Evolutionary conservation across 2,113 vertebrate genomes (phyloP), one percentile per base, ranked within the genome.

Genomic region (Solenodon paradoxus): DNA sequence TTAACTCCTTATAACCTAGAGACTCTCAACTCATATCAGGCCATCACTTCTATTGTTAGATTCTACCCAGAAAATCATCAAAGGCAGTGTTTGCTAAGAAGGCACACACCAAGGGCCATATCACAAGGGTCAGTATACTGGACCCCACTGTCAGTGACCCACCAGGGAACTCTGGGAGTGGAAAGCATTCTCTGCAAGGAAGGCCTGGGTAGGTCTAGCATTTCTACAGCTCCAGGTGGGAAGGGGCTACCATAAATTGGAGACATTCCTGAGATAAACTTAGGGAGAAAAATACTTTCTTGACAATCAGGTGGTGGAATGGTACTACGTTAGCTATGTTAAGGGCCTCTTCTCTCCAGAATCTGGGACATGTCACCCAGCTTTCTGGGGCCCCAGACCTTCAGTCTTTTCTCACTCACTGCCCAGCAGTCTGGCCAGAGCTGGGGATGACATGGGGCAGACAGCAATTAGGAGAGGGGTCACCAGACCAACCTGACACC

Each of bases 371-470:
- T 0, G 11, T 13, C 63, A 22, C 9, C 47, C 45, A 28, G 17
- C 19, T 16, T 40, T 51, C 26, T 5, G 11, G 11, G 26, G 51
- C 16, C 42, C 42, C 12, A 24, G 51, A 26, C 38, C n/a, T 40
- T 35, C n/a, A 2, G 63, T 32, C 38, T 45, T 15, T n/a, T 53
- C 51, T 28, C 7, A 9, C 53, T 55, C 35, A 19, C 35, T 22
- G 35, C 19, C 45, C 55, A n/a, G 63, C n/a, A 28, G 55, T 38
- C 32, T 10, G 8, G 53, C 49, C 32, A 11, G 30, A 11, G 28
- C 55, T 63, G 4, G 17, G 35, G 45, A 24, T 1, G 7, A 32
- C 4, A 4, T 0, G 0, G 28, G 38, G 22, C 0, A 0, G 32
- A 64, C 32, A 51, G 59, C 28, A 0, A 4, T 30, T 2, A 68